These are phyloP conservation scores for Capreolus pygargus DNA, from an alignment of 2,113 vertebrate species.

Conservation along the genomic window DNA sequence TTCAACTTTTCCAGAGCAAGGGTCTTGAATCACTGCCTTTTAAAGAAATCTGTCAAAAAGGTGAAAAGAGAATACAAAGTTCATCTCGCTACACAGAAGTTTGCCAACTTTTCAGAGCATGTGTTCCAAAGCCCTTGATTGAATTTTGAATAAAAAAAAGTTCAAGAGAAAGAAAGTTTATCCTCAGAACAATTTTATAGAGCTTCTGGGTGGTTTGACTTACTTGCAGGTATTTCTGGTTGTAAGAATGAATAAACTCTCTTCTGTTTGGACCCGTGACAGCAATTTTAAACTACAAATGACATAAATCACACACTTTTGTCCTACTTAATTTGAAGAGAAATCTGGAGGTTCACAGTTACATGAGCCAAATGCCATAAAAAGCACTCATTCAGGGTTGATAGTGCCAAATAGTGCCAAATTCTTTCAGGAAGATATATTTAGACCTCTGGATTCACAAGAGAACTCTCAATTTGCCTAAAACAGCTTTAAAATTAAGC, in stretches of 20 bases:
- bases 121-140: not conserved
- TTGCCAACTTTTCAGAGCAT: not conserved
- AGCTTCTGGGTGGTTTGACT: not conserved
- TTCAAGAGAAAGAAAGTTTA: not conserved
- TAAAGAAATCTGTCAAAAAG: constrained; percentile 29
- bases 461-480: not conserved
- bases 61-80: not conserved
- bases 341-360: not conserved
- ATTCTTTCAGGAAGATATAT: not conserved
- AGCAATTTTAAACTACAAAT: not conserved
- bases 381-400: not conserved
- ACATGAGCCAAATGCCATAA: not conserved
- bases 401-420: not conserved
- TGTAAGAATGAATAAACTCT: not conserved
- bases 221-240: not conserved
- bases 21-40: not conserved
- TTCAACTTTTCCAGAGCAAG: not conserved
- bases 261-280: not conserved
- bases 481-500: not conserved
- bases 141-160: not conserved
- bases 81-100: not conserved
- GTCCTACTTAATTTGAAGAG: not conserved
- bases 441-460: not conserved
- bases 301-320: not conserved
- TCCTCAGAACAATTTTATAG: not conserved